Conservation (phyloP, 1,140 invertebrate species). For the Drosophila funebris region DNA sequence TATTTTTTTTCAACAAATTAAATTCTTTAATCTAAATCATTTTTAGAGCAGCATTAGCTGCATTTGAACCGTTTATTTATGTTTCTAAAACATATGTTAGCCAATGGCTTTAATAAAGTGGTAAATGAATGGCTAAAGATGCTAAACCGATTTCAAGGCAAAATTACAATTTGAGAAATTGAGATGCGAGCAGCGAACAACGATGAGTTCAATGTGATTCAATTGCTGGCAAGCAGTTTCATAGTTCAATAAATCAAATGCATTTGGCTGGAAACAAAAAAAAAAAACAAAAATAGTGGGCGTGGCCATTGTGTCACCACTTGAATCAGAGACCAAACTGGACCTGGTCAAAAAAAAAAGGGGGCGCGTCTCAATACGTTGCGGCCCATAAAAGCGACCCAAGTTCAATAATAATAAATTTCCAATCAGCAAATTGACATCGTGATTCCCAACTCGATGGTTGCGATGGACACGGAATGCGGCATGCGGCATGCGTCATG, state of each 20-base stretch:
- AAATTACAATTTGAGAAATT: neutral
- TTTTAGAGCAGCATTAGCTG: no score
- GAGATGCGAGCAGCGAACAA: neutral
- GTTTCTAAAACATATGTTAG: neutral
- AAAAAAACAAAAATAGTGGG: no score
- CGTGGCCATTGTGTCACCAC: slow-evolving; percentile 31
- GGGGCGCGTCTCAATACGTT: slow-evolving; percentile 13
- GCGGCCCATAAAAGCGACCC: slow-evolving; percentile 44
- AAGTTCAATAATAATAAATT: slow-evolving; percentile 67
- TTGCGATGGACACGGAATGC: neutral
- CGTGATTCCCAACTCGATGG: slow-evolving; percentile 58
- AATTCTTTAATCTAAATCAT: no score
- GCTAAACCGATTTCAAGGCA: neutral
- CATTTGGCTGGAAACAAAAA: slow-evolving; percentile 28
- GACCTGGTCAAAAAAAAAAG: slow-evolving; percentile 23
- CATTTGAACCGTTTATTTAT: neutral
- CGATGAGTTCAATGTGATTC: slow-evolving; percentile 34
- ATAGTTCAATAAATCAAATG: slow-evolving; percentile 66
- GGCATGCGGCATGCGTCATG: neutral
- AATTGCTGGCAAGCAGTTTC: slow-evolving; percentile 34
- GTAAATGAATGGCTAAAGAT: neutral
- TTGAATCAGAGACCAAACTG: slow-evolving; percentile 12
- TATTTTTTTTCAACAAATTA: no score
- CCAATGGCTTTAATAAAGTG: neutral
- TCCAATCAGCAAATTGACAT: slow-evolving; percentile 77